Evolutionary conservation across 2,888 invertebrate genomes (phyloP).

Genomic region (Drosophila merina): DNA sequence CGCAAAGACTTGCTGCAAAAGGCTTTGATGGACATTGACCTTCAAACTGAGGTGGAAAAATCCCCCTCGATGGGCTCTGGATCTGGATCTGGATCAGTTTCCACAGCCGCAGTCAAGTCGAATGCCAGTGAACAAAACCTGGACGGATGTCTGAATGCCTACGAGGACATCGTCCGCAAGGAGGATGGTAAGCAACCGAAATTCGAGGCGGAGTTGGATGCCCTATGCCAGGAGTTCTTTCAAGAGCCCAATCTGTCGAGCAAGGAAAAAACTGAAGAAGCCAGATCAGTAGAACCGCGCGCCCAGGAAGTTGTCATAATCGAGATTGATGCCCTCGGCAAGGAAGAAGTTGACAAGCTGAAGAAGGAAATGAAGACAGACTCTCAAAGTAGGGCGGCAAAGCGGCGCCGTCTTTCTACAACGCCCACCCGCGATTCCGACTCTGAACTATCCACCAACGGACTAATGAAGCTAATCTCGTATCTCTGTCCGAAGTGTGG

Average conservation of each 20-base stretch:
- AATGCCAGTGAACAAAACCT: constrained; percentile 68
- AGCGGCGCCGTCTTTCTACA: constrained; percentile 45
- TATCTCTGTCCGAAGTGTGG: constrained; percentile 80
- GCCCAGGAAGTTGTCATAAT: constrained; percentile 64
- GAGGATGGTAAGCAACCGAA: constrained; percentile 44
- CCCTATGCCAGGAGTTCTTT: constrained; percentile 69
- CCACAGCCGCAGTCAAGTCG: constrained; percentile 2
- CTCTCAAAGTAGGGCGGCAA: constrained; percentile 19
- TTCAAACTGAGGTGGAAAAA: constrained; percentile 57
- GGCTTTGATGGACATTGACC: constrained; percentile 72
- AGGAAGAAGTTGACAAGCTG: constrained; percentile 63
- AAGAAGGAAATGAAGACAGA: constrained; percentile 54
- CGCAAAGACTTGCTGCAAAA: constrained; percentile 72
- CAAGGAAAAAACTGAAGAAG: neutral
- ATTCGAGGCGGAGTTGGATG: constrained; percentile 47
- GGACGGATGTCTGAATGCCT: constrained; percentile 75
- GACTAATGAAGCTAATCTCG: constrained; percentile 57
- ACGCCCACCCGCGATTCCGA: constrained; percentile 37
- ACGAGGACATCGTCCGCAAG: constrained; percentile 69
- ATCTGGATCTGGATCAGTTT: neutral
- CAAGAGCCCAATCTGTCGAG: constrained; percentile 43
- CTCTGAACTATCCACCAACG: constrained; percentile 37
- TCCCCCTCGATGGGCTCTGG: neutral
- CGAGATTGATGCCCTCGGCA: constrained; percentile 69
- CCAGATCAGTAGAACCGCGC: neutral